Evolutionary conservation across 2,797 vertebrate genomes (phyloP).

Genomic region (Darevskia nairensis): DNA sequence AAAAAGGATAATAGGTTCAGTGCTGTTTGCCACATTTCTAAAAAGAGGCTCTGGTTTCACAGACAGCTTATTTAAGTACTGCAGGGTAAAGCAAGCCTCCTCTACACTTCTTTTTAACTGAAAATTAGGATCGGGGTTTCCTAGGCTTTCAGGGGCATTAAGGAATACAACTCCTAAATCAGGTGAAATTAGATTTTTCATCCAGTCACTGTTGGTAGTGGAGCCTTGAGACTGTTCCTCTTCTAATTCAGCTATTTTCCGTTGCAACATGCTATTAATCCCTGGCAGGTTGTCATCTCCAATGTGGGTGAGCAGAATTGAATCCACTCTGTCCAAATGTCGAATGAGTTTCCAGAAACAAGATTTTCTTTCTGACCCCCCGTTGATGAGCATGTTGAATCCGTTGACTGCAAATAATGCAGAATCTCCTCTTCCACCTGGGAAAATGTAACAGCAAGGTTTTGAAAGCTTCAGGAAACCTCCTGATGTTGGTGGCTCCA

Average conservation of each 20-base stretch:
- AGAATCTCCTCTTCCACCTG: slow-evolving; percentile 93
- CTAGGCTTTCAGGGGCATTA: slow-evolving; percentile 92
- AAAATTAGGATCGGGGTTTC: slow-evolving; percentile 85
- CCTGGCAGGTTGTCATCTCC: slow-evolving; percentile 96
- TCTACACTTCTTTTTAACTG: slow-evolving; percentile 89
- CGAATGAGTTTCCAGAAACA: slow-evolving; percentile 99
- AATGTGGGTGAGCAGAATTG: slow-evolving; percentile 94
- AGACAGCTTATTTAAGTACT: slow-evolving; percentile 91
- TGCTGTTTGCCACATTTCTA: slow-evolving; percentile 86
- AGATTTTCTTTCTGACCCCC: slow-evolving; percentile 94
- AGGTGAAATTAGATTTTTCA: slow-evolving; percentile 98
- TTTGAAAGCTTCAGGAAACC: slow-evolving; percentile 98
- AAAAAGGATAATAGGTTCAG: slow-evolving; percentile 94
- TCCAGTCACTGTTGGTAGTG: slow-evolving; percentile 94
- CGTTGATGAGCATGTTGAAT: slow-evolving; percentile 98
- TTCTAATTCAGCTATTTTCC: slow-evolving; percentile 93
- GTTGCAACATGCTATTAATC: slow-evolving; percentile 95
- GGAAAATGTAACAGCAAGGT: slow-evolving; percentile 98
- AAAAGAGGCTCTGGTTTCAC: slow-evolving; percentile 92
- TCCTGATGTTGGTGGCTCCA: slow-evolving; percentile 95
- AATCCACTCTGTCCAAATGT: slow-evolving; percentile 95
- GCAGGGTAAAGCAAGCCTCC: slow-evolving; percentile 90
- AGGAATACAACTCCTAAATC: slow-evolving; percentile 96
- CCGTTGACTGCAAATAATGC: slow-evolving; percentile 97
- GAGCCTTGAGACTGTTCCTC: slow-evolving; percentile 97